Conservation (phyloP, 1,140 invertebrate species). For the Cyclina sinensis region DNA sequence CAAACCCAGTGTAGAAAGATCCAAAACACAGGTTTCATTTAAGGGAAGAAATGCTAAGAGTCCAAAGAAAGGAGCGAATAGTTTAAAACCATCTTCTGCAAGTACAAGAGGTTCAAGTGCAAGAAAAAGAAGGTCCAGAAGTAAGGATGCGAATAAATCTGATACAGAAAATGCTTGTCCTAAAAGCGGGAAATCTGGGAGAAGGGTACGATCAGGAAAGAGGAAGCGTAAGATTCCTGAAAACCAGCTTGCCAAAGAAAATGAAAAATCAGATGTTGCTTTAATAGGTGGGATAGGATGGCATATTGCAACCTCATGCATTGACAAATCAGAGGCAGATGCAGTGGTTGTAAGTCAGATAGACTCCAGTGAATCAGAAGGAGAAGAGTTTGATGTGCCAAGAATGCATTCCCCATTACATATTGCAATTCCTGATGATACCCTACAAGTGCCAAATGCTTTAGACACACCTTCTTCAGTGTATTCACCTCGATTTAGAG, state of each 20-base stretch:
- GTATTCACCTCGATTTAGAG: slow-evolving; percentile 69
- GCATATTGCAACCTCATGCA: slow-evolving; percentile 82
- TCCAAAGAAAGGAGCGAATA: slow-evolving; percentile 69
- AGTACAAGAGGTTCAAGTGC: slow-evolving; percentile 69
- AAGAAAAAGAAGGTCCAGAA: slow-evolving; percentile 70
- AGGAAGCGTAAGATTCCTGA: slow-evolving; percentile 67
- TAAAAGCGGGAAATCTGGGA: slow-evolving; percentile 76
- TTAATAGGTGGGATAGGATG: slow-evolving; percentile 84
- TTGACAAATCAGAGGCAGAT: slow-evolving; percentile 79
- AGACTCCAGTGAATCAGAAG: slow-evolving; percentile 72
- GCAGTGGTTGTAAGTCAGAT: slow-evolving; percentile 70
- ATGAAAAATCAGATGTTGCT: slow-evolving; percentile 76
- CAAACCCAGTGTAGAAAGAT: slow-evolving; percentile 73
- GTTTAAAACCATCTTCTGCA: slow-evolving; percentile 73
- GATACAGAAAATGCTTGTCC: slow-evolving; percentile 73
- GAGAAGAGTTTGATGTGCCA: slow-evolving; percentile 66
- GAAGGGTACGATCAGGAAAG: slow-evolving; percentile 72
- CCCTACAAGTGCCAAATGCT: slow-evolving; percentile 12
- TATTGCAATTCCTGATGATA: slow-evolving; percentile 21
- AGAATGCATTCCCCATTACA: slow-evolving; percentile 3
- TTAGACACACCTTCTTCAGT: slow-evolving; percentile 59
- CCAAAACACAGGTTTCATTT: slow-evolving; percentile 73
- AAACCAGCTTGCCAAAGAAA: slow-evolving; percentile 65
- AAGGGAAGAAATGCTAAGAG: slow-evolving; percentile 72
- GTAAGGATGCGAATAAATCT: slow-evolving; percentile 71